Evolutionary conservation across 2,113 vertebrate species (phyloP), one percentile per base, ranked within the genome.

Genomic region (Neotragus pygmaeus): DNA sequence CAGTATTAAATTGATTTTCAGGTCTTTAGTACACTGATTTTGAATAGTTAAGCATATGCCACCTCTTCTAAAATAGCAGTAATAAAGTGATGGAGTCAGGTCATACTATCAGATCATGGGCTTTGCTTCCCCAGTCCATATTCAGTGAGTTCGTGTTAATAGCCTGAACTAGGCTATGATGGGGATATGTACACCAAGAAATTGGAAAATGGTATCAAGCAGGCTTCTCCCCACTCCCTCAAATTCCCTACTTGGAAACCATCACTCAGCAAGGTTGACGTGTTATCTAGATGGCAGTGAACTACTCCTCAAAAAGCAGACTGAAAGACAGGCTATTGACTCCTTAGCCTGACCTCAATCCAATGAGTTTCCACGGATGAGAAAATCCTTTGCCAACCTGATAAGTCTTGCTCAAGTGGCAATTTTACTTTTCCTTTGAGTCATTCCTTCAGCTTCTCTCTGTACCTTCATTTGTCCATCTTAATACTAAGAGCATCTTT

Each of bases 371-470:
- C 58, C 60, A 28, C 23, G 4, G 28, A 57, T 9, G 66, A 92
- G 64, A 62, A 85, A 73, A 86, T 13, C 21, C 75, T 36, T 0
- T 39, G 21, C 43, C 51, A 8, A 43, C 62, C 53, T 85, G 47
- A 28, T 17, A 66, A 95, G 19, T n/a, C 53, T 47, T 70, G 1
- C 1, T 70, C 43, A 55, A 0, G 2, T 7, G 36, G 36, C 45
- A 55, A 83, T 30, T 75, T 45, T 62, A 53, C 82, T 78, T 75
- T 90, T 83, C 33, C 85, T 92, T 45, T 51, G 47, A 97, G 77
- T 14, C 13, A n/a, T 77, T 55, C 57, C 58, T 96, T 62, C 70
- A 28, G 6, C 23, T 73, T 82, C 51, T 94, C 57, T 78, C 62
- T 30, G 25, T 12, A 14, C 3, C 39, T 81, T 92, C 64, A 7